Evolutionary conservation across 2,888 invertebrate species (phyloP), one percentile per base, ranked within the genome.

Genomic region (Pammene aurita): DNA sequence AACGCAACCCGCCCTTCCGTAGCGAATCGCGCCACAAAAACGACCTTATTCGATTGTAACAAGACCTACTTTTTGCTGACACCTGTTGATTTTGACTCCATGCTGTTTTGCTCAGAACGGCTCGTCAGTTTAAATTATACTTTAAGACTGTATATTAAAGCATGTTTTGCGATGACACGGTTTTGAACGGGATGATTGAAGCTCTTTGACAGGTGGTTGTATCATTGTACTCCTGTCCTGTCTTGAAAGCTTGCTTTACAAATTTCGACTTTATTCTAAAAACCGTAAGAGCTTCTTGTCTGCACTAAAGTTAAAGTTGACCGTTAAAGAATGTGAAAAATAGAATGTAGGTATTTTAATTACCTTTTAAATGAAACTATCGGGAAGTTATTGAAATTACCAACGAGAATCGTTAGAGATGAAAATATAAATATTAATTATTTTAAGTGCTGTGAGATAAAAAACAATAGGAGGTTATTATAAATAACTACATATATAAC

Each of bases 181-280:
- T 7, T 13, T 34, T 35, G 34, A 35, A 58, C 41, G 48, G 46
- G 61, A 50, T 58, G 63, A 68, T 68, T 64, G 68, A 68, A 44
- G 63, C n/a, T 56, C 63, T 64, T 52, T 52, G 68, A 64, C 68
- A 64, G 68, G 63, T 68, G 68, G 68, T 68, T 58, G 68, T 57
- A 64, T 57, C 57, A 67, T 62, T 67, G 67, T 67, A 62, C 34
- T 66, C 34, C 38, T 26, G 34, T 66, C 34, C 38, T 26, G 34
- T 46, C 14, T 35, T 14, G 48, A 48, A 34, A 44, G 38, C 13
- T 14, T 10, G 54, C n/a, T 61, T 62, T 48, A 5, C 11, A n/a
- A n/a, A n/a, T n/a, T n/a, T 56, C 1, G 16, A 62, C 67, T 50
- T 6, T 62, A 50, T 56, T 4, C 0, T 0, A 0, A 26, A 11